Conservation (phyloP, 1,140 invertebrate genomes). For the Drosophila persimilis region DNA sequence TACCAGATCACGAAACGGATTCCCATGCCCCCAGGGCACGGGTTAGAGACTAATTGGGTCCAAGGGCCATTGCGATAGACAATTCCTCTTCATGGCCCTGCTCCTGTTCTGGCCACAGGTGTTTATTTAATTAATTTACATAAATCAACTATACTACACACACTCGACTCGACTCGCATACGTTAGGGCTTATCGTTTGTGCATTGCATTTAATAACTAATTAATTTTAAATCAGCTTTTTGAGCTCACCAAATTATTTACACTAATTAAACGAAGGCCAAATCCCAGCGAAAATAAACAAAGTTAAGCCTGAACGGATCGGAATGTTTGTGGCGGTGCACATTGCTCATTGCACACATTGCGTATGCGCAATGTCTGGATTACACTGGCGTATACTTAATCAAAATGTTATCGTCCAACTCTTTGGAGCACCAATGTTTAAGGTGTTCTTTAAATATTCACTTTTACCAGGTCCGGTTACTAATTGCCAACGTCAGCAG, state of each 20-base stretch:
- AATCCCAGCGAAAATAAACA: constrained; percentile 33
- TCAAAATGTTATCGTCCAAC: neutral
- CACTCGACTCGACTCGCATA: neutral
- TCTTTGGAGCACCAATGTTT: no score
- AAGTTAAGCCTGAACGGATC: constrained; percentile 8
- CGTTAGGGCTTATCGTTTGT: constrained; percentile 7
- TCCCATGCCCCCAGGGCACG: neutral
- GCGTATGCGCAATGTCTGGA: constrained; percentile 51
- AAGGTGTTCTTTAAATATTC: constrained; percentile 8
- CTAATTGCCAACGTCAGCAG: constrained; percentile 41
- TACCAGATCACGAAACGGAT: constrained; percentile 41
- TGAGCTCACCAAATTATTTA: constrained; percentile 52
- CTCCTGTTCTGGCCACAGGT: constrained; percentile 34
- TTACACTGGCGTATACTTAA: constrained; percentile 33
- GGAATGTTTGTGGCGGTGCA: constrained; percentile 32
- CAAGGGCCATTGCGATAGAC: constrained; percentile 4
- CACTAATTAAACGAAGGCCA: constrained; percentile 48
- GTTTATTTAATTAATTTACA: constrained; percentile 55
- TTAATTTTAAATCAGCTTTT: constrained; percentile 56
- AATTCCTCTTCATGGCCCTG: constrained; percentile 12
- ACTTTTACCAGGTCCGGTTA: constrained; percentile 11
- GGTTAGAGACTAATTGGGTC: constrained; percentile 6
- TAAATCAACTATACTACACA: constrained; percentile 37
- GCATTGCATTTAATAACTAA: constrained; percentile 46
- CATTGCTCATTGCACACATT: neutral